A percentile compares a stretch with the other conserved stretches of the same genome.
These are phyloP conservation scores for Anisognathus igniventris DNA, from an alignment of 2,797 vertebrate genomes.

Conservation along the genomic window DNA sequence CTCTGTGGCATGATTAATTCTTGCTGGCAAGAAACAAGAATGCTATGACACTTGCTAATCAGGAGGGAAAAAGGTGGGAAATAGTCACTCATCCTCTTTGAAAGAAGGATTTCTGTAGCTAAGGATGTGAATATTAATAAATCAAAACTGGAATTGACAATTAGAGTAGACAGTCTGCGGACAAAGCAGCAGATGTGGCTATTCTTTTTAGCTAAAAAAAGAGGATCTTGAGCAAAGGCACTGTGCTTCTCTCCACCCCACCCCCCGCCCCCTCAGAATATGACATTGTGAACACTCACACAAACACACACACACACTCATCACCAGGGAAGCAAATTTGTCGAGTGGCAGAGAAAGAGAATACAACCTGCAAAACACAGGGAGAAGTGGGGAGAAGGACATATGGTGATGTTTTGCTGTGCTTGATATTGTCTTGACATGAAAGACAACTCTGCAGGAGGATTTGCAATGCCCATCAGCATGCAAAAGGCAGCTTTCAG, in stretches of 20 bases:
- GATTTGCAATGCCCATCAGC: conserved; percentile 56
- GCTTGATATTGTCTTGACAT: conserved; percentile 43
- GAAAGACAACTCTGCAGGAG: conserved; percentile 55
- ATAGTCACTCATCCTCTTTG: conserved; percentile 14
- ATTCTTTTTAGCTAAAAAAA: not conserved
- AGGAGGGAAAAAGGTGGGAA: conserved; percentile 17
- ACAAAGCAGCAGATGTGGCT: conserved; percentile 49
- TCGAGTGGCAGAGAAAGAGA: not conserved
- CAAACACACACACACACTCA: not conserved
- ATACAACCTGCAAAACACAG: conserved; percentile 33
- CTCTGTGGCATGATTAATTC: not conserved
- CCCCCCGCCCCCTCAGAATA: not conserved
- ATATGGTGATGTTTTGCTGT: conserved; percentile 61
- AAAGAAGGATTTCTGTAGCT: conserved; percentile 1
- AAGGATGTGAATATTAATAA: conserved; percentile 48
- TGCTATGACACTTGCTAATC: conserved; percentile 39
- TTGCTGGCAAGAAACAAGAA: conserved; percentile 51
- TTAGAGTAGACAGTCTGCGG: not conserved
- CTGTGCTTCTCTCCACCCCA: not conserved
- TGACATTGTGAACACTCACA: not conserved
- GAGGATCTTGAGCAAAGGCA: not conserved
- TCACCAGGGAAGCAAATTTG: conserved; percentile 21
- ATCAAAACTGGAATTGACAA: conserved; percentile 29
- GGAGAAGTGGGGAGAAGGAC: conserved; percentile 4
- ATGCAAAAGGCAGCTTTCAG: conserved; percentile 54